phyloP scores from a whole-genome alignment of 2,888 invertebrate species.

The Dynastes maya region DNA sequence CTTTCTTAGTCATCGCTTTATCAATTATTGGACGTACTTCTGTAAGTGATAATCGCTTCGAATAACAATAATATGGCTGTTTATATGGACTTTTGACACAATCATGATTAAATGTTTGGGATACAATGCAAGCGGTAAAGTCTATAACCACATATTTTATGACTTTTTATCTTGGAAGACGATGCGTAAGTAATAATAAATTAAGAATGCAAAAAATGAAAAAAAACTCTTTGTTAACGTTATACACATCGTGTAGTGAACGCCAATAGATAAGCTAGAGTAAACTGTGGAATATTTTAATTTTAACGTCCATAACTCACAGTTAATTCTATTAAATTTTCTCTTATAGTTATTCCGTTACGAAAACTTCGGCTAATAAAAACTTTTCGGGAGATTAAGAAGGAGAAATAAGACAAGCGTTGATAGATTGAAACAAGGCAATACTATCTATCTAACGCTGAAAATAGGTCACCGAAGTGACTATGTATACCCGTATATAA shows the following conservation, averaged over 20 bases:
- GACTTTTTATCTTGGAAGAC: not conserved
- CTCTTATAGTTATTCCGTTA: not conserved
- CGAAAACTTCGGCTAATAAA: constrained; percentile 1
- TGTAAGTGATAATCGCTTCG: constrained; percentile 1
- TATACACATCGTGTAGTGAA: too few species aligned
- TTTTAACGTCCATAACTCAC: not conserved
- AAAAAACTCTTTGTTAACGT: too few species aligned
- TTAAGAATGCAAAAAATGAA: constrained; percentile 4
- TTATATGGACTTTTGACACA: constrained; percentile 42
- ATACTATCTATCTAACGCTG: not conserved
- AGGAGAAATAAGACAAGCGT: constrained; percentile 3
- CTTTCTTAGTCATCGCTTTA: constrained; percentile 31
- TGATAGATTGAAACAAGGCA: constrained; percentile 26
- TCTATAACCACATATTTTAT: constrained; percentile 37
- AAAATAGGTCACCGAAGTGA: constrained; percentile 30
- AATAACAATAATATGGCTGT: constrained; percentile 31
- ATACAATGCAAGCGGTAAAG: constrained; percentile 17
- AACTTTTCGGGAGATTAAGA: constrained; percentile 1
- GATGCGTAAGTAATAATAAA: constrained; percentile 5
- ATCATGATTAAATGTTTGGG: constrained; percentile 38
- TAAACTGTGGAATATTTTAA: not conserved
- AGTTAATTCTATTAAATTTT: constrained; percentile 14
- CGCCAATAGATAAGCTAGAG: not conserved
- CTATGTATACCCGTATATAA: constrained; percentile 1
- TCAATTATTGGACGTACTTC: constrained; percentile 27